A percentile compares a stretch with the other conserved stretches of the same genome.
Conservation (phyloP, 1,140 invertebrate genomes). For the Eueides isabella region DNA sequence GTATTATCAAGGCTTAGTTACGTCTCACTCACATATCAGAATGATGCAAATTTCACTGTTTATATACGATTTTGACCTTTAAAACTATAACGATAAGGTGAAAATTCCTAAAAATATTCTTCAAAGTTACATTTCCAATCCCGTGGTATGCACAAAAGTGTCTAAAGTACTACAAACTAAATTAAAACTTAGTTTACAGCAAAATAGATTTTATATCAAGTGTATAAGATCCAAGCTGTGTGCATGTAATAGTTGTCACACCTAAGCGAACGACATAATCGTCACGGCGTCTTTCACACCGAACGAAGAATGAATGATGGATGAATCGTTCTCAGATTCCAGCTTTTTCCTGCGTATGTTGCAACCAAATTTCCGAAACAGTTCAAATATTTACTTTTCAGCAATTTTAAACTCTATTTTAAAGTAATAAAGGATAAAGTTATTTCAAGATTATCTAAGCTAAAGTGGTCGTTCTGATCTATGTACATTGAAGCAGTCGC, state of each 20-base stretch:
- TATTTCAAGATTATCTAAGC: constrained; percentile 4
- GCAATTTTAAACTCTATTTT: constrained; percentile 44
- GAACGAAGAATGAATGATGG: constrained; percentile 73
- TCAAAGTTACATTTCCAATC: constrained; percentile 27
- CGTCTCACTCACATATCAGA: constrained; percentile 35
- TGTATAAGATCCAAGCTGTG: constrained; percentile 44
- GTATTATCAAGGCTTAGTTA: constrained; percentile 64
- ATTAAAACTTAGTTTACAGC: constrained; percentile 39
- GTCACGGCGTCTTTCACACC: constrained; percentile 75
- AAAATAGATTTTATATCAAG: constrained; percentile 57
- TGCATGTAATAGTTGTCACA: constrained; percentile 50
- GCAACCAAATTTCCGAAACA: constrained; percentile 43
- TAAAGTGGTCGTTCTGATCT: constrained; percentile 52
- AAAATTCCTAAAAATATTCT: constrained; percentile 14
- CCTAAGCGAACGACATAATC: constrained; percentile 69
- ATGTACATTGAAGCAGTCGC: constrained; percentile 65
- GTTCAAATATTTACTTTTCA: neutral
- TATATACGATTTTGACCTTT: constrained; percentile 25
- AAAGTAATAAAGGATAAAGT: constrained; percentile 14
- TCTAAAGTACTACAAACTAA: constrained; percentile 56
- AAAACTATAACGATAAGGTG: constrained; percentile 14
- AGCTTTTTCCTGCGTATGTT: constrained; percentile 69
- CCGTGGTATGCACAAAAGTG: constrained; percentile 46
- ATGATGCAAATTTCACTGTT: constrained; percentile 12
- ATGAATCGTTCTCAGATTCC: constrained; percentile 68